Conservation (phyloP, 23 tunicate species). For the Phallusia fumigata region DNA sequence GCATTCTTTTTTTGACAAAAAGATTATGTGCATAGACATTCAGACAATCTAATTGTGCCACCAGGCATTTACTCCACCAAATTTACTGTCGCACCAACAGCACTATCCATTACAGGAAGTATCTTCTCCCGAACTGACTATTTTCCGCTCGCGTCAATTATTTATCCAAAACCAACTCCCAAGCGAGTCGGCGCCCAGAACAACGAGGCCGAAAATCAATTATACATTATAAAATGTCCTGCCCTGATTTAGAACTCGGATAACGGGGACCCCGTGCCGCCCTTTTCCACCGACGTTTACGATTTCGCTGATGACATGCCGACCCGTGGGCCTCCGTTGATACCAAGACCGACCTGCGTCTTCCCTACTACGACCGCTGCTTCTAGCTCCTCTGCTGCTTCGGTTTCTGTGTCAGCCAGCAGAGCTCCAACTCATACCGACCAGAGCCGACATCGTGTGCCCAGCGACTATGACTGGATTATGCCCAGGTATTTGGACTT, state of each 20-base stretch:
- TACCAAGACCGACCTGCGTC: not conserved
- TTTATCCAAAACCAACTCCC: too few species aligned
- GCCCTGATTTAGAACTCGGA: not conserved
- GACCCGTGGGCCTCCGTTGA: constrained; percentile 5
- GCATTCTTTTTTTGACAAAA: too few species aligned
- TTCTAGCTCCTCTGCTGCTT: not conserved
- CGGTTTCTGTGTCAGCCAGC: not conserved
- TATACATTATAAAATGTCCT: too few species aligned
- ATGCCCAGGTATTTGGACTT: constrained; percentile 39
- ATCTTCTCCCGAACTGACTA: too few species aligned
- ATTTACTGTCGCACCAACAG: too few species aligned
- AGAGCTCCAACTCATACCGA: not conserved
- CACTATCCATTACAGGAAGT: too few species aligned
- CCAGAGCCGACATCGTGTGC: constrained; percentile 47
- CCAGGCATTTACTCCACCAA: too few species aligned
- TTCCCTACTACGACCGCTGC: not conserved
- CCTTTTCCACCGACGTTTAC: constrained; percentile 39
- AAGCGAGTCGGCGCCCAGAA: too few species aligned
- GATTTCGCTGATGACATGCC: constrained; percentile 47
- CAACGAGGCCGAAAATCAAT: too few species aligned
- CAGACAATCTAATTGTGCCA: too few species aligned
- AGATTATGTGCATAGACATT: too few species aligned
- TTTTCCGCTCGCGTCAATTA: too few species aligned
- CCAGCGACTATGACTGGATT: constrained; percentile 88
- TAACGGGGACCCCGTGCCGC: not conserved